Conservation (phyloP, 2,888 invertebrate species). For the Pyrrhia umbra region DNA sequence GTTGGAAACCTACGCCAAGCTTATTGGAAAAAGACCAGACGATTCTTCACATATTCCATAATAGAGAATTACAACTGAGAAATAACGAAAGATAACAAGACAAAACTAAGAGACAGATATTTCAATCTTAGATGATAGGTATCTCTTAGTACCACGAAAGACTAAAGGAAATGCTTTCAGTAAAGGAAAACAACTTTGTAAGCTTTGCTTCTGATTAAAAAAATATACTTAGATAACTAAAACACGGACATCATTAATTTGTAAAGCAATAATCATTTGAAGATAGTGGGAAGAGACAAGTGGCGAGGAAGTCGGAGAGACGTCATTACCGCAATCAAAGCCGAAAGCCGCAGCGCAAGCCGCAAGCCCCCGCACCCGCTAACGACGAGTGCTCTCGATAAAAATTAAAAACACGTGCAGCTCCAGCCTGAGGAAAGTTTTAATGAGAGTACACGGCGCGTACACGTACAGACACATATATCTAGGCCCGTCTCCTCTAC, state of each 20-base stretch:
- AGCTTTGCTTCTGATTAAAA: constrained; percentile 31
- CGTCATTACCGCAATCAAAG: constrained; percentile 90
- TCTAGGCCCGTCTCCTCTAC: constrained; percentile 37
- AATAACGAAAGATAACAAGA: not conserved
- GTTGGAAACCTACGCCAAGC: too few relatives aligned
- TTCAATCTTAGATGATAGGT: not conserved
- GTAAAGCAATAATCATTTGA: constrained; percentile 84
- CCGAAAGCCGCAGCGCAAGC: constrained; percentile 78
- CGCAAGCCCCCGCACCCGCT: constrained; percentile 73
- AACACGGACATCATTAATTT: constrained; percentile 81
- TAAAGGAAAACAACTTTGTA: constrained; percentile 23
- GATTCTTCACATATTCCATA: too few relatives aligned
- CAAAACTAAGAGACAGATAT: too few relatives aligned
- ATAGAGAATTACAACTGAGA: not conserved
- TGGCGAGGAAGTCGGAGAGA: constrained; percentile 78
- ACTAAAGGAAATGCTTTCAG: constrained; percentile 22
- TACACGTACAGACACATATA: constrained; percentile 71
- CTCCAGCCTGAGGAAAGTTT: constrained; percentile 89
- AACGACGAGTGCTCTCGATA: constrained; percentile 90
- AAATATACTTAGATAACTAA: constrained; percentile 72
- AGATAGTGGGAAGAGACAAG: constrained; percentile 84
- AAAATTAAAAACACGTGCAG: constrained; percentile 91
- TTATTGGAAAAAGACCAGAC: too few relatives aligned
- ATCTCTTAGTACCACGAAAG: not conserved
- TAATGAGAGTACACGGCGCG: constrained; percentile 88